phyloP scores from a whole-genome alignment of 2,888 invertebrate genomes.

The Cheilosia pagana region DNA sequence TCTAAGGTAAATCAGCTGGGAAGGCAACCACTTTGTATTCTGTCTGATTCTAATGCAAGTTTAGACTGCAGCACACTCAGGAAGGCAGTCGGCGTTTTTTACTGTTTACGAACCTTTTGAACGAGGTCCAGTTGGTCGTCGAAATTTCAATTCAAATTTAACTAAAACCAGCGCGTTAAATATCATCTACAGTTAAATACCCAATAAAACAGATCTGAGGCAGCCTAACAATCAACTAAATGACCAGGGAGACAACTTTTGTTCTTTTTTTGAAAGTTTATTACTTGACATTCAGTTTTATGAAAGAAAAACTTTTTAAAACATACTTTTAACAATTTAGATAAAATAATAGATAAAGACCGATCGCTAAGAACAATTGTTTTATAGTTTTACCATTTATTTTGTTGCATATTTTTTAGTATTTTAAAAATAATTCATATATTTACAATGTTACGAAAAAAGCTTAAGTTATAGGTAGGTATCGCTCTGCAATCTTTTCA shows the following conservation, averaged over 20 bases:
- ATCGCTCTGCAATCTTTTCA: constrained; percentile 56
- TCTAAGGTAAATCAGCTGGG: no score
- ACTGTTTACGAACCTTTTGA: no score
- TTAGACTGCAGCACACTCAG: no score
- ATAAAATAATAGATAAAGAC: constrained; percentile 21
- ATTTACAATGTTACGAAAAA: constrained; percentile 59
- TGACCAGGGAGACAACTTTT: not conserved
- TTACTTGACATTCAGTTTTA: constrained; percentile 39
- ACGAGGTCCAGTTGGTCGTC: no score
- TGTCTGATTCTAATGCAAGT: no score
- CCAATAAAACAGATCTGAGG: no score
- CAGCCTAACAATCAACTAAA: no score
- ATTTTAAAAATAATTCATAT: constrained; percentile 52
- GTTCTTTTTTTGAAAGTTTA: constrained; percentile 23
- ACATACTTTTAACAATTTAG: constrained; percentile 29
- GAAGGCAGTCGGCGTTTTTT: no score
- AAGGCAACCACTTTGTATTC: no score
- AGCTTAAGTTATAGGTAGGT: constrained; percentile 43
- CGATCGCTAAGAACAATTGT: constrained; percentile 23
- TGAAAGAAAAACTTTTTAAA: constrained; percentile 38
- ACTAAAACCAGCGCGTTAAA: no score
- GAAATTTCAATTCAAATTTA: no score
- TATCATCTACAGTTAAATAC: no score
- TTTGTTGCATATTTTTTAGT: constrained; percentile 28
- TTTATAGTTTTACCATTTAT: not conserved